A percentile compares a stretch with the other conserved stretches of the same genome.
Evolutionary conservation across 2,797 vertebrate genomes (phyloP).

Genomic region (Sebastes hopkinsi): DNA sequence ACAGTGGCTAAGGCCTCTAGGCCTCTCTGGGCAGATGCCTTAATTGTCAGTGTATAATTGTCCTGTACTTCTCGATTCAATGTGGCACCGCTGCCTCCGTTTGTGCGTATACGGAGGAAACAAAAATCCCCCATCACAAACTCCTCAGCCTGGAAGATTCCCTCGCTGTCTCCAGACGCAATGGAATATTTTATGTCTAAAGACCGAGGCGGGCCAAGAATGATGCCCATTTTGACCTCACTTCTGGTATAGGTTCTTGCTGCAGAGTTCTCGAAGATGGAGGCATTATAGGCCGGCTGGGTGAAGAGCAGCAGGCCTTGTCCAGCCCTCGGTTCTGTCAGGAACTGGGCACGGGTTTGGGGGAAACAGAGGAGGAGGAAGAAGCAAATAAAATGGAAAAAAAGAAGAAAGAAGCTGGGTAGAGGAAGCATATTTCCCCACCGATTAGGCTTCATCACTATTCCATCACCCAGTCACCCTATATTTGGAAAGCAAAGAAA

Average conservation of each 20-base stretch:
- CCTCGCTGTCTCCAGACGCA: constrained; percentile 89
- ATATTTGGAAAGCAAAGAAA: constrained; percentile 65
- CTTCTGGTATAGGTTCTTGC: constrained; percentile 90
- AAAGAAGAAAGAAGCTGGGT: constrained; percentile 76
- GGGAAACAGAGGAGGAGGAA: constrained; percentile 72
- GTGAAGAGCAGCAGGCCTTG: constrained; percentile 87
- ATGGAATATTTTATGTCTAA: constrained; percentile 92
- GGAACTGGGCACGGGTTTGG: constrained; percentile 61
- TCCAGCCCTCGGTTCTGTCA: constrained; percentile 56
- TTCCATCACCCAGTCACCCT: constrained; percentile 90
- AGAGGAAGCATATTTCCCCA: constrained; percentile 84
- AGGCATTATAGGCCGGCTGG: constrained; percentile 88
- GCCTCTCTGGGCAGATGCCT: constrained; percentile 86
- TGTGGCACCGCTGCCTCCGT: constrained; percentile 90
- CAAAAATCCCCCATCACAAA: constrained; percentile 94
- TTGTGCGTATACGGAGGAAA: constrained; percentile 94
- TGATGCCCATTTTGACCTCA: constrained; percentile 92
- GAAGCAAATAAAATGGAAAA: constrained; percentile 78
- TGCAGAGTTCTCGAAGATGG: constrained; percentile 94
- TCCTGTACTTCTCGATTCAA: constrained; percentile 96
- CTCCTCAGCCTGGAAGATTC: constrained; percentile 93
- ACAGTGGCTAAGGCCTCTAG: constrained; percentile 86
- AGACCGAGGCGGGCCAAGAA: constrained; percentile 78
- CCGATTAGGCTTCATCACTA: constrained; percentile 86
- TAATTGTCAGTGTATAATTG: constrained; percentile 90